A percentile compares a stretch with the other conserved stretches of the same genome.
phyloP scores from a whole-genome alignment of 2,888 invertebrate species.

The Andricus quercusramuli region DNA sequence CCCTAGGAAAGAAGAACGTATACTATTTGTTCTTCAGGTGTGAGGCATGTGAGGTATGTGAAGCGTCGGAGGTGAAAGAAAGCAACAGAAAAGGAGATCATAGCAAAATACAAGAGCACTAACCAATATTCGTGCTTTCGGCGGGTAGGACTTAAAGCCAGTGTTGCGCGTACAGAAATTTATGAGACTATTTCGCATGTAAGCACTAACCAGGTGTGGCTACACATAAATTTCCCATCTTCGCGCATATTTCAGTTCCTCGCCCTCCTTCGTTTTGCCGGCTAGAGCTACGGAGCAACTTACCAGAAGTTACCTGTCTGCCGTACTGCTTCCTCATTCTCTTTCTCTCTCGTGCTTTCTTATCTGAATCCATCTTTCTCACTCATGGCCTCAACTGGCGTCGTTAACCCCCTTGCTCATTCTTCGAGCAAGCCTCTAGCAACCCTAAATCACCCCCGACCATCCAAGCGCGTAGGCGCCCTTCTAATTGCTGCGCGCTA shows the following conservation, averaged over 20 bases:
- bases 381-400: conserved; percentile 48
- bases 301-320: conserved; percentile 73
- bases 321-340: conserved; percentile 53
- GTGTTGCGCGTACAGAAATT: conserved; percentile 73
- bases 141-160: conserved; percentile 70
- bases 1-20: conserved; percentile 43
- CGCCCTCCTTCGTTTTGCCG: conserved; percentile 66
- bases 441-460: conserved; percentile 73
- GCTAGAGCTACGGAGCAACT: conserved; percentile 66
- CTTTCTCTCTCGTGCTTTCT: conserved; percentile 47
- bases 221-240: conserved; percentile 77
- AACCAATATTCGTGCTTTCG: conserved; percentile 70
- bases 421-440: conserved; percentile 71
- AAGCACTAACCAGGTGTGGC: conserved; percentile 78
- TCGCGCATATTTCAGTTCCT: conserved; percentile 75
- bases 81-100: conserved; percentile 10
- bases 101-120: conserved; percentile 52
- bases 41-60: not conserved
- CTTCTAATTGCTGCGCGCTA: conserved; percentile 75
- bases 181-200: conserved; percentile 77
- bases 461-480: conserved; percentile 65
- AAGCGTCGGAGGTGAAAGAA: conserved; percentile 18
- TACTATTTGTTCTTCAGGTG: conserved; percentile 42
- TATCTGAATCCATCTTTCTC: conserved; percentile 26
- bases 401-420: conserved; percentile 64